Evolutionary conservation across 2,113 vertebrate species (phyloP), one percentile per base, ranked within the genome.

Genomic region (Hepsetus odoe): DNA sequence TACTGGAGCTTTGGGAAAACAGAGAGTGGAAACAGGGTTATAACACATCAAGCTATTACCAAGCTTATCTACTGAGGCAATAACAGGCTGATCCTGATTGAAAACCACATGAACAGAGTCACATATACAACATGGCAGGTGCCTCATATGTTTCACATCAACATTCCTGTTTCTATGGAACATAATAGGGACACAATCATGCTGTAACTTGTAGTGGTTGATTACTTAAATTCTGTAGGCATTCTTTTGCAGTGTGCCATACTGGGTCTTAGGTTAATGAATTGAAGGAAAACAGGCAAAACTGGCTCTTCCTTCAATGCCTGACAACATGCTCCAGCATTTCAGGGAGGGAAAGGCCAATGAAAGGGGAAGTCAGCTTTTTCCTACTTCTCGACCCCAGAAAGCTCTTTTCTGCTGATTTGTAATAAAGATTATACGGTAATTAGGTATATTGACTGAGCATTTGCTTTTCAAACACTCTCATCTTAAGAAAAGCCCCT

Each of bases 1-100:
- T 96, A 68, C 89, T 92, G 82, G 95, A 94, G 90, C 96, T 99
- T 92, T n/a, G 28, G 88, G 88, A 65, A 14, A 56, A 33, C 66
- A 79, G 44, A 66, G 16, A 40, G 0, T 6, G 18, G 16, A 49
- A 49, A 49, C 18, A 20, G 46, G 46, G 13, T 44, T 44, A 16
- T 14, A 44, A 14, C 13, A 44, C 42, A 44, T 44, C 56, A 16
- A 30, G 56, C 16, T 59, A 30, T 3, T 44, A 75, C n/a, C 28
- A 9, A 18, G 30, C 3, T 49, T 62, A 33, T 32, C 42, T 18
- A 62, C 18, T 22, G 32, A 56, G 53, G 20, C 51, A 55, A 24
- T 12, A 24, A 1, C 7, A 35, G 33, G 32, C 33, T 33, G 62
- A 74, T 46, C 14, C 42, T 44, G 42, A 14, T 14, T 14, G 42